phyloP scores from a whole-genome alignment of 2,113 vertebrate species.

The Amphilophus citrinellus region DNA sequence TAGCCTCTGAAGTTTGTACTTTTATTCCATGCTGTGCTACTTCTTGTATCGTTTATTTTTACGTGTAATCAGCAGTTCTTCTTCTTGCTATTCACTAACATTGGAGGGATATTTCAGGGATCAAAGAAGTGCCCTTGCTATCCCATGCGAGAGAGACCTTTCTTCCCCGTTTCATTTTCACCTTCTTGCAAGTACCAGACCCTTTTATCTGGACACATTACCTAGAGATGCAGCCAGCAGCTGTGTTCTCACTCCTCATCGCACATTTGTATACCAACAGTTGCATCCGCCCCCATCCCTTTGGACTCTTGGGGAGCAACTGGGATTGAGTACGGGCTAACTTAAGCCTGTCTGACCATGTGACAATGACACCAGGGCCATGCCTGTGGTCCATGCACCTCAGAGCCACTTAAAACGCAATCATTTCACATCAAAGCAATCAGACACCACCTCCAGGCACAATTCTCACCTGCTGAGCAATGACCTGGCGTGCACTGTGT shows the following conservation, averaged over 20 bases:
- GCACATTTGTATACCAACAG: conserved; percentile 25
- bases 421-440: conserved; percentile 82
- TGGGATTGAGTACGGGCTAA: conserved; percentile 18
- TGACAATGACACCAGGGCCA: conserved; percentile 37
- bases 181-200: conserved; percentile 53
- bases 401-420: conserved; percentile 68
- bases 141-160: conserved; percentile 34
- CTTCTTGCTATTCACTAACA: background rate
- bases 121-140: conserved; percentile 38
- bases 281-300: conserved; percentile 17
- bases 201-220: conserved; percentile 56
- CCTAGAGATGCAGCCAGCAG: conserved; percentile 63
- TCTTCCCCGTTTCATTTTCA: conserved; percentile 78
- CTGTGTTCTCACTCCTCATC: conserved; percentile 58
- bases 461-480: conserved; percentile 78
- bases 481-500: conserved; percentile 49
- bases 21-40: background rate
- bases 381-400: conserved; percentile 53
- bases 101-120: conserved; percentile 19
- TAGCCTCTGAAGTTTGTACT: conserved; percentile 19
- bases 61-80: background rate
- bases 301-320: conserved; percentile 3
- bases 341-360: conserved; percentile 31
- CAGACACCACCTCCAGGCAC: conserved; percentile 68
- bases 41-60: background rate